Conservation (phyloP, 2,113 vertebrate species). For the Rhizomys pruinosus region DNA sequence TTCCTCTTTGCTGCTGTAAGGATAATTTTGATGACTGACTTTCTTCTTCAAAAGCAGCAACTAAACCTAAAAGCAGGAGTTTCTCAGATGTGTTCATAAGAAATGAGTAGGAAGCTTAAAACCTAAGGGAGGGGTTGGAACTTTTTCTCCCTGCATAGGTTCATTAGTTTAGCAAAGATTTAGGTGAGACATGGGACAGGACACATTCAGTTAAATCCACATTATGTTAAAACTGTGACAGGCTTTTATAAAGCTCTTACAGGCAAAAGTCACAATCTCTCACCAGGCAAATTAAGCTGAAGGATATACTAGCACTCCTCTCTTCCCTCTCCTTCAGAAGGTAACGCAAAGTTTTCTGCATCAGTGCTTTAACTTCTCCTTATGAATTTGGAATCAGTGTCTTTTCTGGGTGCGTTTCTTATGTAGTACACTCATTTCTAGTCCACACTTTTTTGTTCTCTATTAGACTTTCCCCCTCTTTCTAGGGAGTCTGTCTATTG, state of each 20-base stretch:
- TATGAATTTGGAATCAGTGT: neutral
- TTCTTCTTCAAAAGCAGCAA: neutral
- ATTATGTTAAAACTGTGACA: rapidly evolving
- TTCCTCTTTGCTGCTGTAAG: neutral
- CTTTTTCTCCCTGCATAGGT: neutral
- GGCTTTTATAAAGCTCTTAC: neutral
- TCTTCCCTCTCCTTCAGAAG: neutral
- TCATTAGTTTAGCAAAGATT: slow-evolving; percentile 19
- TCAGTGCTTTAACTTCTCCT: neutral
- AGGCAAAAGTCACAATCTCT: neutral
- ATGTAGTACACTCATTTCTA: neutral
- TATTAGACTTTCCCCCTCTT: neutral
- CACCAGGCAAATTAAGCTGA: neutral
- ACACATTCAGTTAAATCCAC: neutral
- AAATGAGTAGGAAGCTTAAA: slow-evolving; percentile 55
- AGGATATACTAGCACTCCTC: neutral
- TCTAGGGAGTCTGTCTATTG: too few species aligned
- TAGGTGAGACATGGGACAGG: slow-evolving; percentile 27
- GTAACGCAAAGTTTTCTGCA: neutral
- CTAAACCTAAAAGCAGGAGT: neutral
- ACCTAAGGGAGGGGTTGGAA: neutral
- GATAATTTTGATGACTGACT: neutral
- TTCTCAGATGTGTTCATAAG: slow-evolving; percentile 38
- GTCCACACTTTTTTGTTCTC: neutral
- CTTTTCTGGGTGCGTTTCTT: neutral